Percentiles rank a stretch among this genome's conserved stretches.
These are phyloP conservation scores for Orcinus orca DNA, from an alignment of 2,113 vertebrate genomes.

Conservation along the genomic window DNA sequence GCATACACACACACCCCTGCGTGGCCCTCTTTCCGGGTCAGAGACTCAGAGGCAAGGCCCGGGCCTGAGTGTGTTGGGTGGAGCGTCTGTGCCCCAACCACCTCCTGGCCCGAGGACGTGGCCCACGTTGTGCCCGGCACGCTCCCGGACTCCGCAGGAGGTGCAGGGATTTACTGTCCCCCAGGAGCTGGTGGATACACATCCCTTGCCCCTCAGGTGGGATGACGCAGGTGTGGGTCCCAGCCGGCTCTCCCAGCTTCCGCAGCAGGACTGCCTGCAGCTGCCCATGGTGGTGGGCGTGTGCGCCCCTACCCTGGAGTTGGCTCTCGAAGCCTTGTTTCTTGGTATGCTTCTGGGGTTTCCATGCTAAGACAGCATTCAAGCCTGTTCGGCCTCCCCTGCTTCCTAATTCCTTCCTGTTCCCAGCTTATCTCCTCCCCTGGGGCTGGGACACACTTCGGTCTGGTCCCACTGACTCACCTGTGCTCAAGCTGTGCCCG, in stretches of 20 bases:
- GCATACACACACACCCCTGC: rapidly evolving
- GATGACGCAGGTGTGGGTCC: background rate
- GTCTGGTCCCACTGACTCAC: too few relatives aligned
- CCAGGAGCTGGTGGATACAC: background rate
- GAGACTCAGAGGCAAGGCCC: background rate
- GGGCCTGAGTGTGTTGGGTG: background rate
- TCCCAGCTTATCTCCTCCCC: background rate
- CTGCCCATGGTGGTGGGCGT: rapidly evolving
- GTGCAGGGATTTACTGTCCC: background rate
- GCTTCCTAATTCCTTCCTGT: background rate
- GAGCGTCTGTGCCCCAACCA: too few relatives aligned
- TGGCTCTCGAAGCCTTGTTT: background rate
- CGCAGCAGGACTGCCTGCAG: too few relatives aligned
- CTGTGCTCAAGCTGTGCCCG: background rate
- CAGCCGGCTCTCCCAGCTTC: rapidly evolving
- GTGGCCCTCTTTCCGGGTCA: background rate
- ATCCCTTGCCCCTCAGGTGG: rapidly evolving
- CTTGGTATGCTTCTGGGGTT: background rate
- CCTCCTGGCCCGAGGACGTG: rapidly evolving
- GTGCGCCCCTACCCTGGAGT: background rate
- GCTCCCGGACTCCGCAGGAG: background rate
- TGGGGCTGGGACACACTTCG: background rate
- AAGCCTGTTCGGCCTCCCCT: background rate
- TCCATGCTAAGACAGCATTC: background rate
- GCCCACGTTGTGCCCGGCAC: rapidly evolving